Evolutionary conservation across 1,140 invertebrate species (phyloP), one percentile per base, ranked within the genome.

Genomic region (Ephestia elutella): DNA sequence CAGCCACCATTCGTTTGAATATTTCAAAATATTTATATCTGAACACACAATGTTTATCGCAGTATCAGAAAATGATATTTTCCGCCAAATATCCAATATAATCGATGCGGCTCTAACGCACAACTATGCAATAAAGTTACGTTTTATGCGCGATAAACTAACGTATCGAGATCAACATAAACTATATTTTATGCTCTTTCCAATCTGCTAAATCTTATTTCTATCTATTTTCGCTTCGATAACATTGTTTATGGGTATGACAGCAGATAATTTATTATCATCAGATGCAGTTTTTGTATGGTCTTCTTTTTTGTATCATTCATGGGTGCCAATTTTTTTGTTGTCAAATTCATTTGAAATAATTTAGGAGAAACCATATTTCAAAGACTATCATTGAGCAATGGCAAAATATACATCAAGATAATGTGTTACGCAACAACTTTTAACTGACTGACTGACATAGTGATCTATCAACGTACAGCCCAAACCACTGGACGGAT

Each of bases 91-190:
- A 53, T 7, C 50, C 21, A 25, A 53, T 53, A 77, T 75, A 74
- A 81, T 71, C 75, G 70, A 82, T 80, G 53, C 56, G 65, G 68
- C 73, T 79, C 70, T 75, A 79, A 73, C 72, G 62, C 54, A 69
- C 64, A 76, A 77, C 72, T 75, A 71, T 61, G 72, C 68, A 58
- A 78, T 82, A 83, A 86, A 83, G 71, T 71, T 60, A 63, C 38
- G 65, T 75, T 86, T 84, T 87, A 85, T 80, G 78, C 66, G 66
- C 80, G 75, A 83, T 83, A 85, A 87, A 87, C 64, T 75, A 75
- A 77, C 73, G 68, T 79, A 82, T 79, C 68, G 66, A 75, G 79
- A 82, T 82, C 72, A 78, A 78, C 78, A 83, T 86, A 85, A 87
- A 87, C 76, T 79, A 82, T 86, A 81, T 82, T 87, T 87, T 87